phyloP scores from a whole-genome alignment of 2,888 invertebrate genomes.

The Nymphalis urticae region DNA sequence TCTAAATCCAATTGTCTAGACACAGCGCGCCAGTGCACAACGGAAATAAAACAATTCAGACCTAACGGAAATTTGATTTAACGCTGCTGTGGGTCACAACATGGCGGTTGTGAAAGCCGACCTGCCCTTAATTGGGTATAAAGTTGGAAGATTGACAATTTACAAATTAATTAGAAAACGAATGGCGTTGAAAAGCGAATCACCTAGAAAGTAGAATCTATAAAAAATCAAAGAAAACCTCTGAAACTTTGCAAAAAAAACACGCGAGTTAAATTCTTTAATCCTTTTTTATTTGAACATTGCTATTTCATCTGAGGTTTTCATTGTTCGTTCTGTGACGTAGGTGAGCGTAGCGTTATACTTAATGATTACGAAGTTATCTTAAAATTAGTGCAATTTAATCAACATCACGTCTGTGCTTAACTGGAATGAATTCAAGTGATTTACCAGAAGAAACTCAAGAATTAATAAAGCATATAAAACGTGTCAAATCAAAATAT shows the following conservation, averaged over 20 bases:
- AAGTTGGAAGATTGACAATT: neutral
- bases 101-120: neutral
- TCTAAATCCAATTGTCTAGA: slow-evolving; percentile 4
- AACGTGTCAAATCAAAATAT: too few relatives aligned
- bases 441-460: too few relatives aligned
- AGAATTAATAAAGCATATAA: too few relatives aligned
- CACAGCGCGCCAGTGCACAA: slow-evolving; percentile 2
- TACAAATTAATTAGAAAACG: neutral
- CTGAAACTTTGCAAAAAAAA: neutral
- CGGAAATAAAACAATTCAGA: slow-evolving; percentile 7
- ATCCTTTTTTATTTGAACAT: neutral
- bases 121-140: neutral
- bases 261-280: too few relatives aligned
- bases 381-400: too few relatives aligned
- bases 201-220: too few relatives aligned
- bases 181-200: too few relatives aligned
- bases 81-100: neutral
- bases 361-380: neutral
- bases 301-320: neutral
- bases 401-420: too few relatives aligned
- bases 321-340: neutral
- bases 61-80: slow-evolving; percentile 5
- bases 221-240: neutral
- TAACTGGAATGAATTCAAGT: too few relatives aligned
- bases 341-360: neutral